Base-by-base conservation (phyloP, 2,888 invertebrate genomes). In the Hyppa rectilinea region DNA sequence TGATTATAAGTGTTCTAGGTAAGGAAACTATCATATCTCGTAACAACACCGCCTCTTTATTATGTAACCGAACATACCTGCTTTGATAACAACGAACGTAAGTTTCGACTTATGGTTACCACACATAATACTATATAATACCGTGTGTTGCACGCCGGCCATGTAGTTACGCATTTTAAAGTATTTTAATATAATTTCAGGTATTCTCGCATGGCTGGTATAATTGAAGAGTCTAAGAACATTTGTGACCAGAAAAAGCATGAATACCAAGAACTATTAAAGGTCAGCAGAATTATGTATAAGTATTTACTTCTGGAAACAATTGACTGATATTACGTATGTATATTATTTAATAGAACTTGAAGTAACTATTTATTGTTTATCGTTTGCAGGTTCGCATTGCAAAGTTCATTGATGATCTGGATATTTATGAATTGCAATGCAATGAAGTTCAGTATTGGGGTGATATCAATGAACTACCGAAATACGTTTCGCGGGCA, bases 401-500 rank as follows among this genome's bases (percentile, higher is more conserved):
- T 62, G 97, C 98, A 61, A 97, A 98, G 85, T 99, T 99, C 87
- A 96, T 97, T 36, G 97, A 98, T 14, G 98, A 99, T 86, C 91
- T 99, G 83, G 97, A 98, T 29, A 93, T 97, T 6, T 99, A 98
- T 89, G 97, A 97, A 67, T 97, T 97, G 73, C 98, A 98, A 92
- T 97, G 98, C 43, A 97, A 98, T 77, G 98, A 98, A 86, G 97
- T 99, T 88, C 97, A 98, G 86, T 97, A 97, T 80, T 98, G 98
- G 97, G 99, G 99, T 1, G 98, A 99, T 68, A 96, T 99, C 64
- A 97, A 97, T 4, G 97, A 98, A 71, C 96, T 99, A 67, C 96
- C 97, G 17, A 97, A 97, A 87, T 99, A 99, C 89, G 97, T 98
- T 61, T 97, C 97, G 61, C 97, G 98, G 81, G 98, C 99, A 0